Evolutionary conservation across 2,888 invertebrate species (phyloP).

Genomic region (Caenorhabditis sp.): DNA sequence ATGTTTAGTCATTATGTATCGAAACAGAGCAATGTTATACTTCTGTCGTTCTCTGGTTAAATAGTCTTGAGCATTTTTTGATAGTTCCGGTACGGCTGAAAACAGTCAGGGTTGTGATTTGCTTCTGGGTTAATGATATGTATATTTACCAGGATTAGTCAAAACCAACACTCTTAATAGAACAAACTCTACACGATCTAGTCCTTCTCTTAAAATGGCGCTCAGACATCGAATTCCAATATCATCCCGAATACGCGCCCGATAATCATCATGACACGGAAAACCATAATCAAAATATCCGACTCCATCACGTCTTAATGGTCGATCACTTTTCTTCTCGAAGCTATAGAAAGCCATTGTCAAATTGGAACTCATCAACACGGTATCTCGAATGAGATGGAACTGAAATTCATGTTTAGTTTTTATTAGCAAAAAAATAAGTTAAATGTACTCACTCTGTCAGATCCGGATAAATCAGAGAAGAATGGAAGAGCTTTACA

Average conservation of each 20-base stretch:
- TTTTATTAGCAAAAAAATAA: background rate
- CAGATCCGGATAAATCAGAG: background rate
- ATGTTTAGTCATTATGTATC: slow-evolving; percentile 14
- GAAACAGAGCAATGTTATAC: slow-evolving; percentile 19
- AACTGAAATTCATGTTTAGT: background rate
- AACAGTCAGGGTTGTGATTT: background rate
- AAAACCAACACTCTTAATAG: background rate
- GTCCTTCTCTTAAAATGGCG: background rate
- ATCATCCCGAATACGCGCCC: background rate
- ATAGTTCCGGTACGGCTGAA: background rate
- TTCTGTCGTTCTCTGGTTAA: slow-evolving; percentile 16
- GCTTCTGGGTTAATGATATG: background rate
- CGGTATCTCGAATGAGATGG: background rate
- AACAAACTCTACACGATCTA: background rate
- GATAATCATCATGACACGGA: background rate
- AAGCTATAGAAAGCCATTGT: background rate
- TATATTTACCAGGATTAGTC: background rate
- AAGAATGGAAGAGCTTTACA: background rate
- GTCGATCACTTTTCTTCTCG: background rate
- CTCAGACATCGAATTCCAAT: too few relatives aligned
- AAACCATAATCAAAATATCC: background rate
- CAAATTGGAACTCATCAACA: background rate
- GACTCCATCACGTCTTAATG: background rate
- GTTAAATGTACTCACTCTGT: background rate
- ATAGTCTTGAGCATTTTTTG: background rate